These are phyloP conservation scores for Zaprionus capensis DNA, from an alignment of 1,140 invertebrate species.

Conservation along the genomic window DNA sequence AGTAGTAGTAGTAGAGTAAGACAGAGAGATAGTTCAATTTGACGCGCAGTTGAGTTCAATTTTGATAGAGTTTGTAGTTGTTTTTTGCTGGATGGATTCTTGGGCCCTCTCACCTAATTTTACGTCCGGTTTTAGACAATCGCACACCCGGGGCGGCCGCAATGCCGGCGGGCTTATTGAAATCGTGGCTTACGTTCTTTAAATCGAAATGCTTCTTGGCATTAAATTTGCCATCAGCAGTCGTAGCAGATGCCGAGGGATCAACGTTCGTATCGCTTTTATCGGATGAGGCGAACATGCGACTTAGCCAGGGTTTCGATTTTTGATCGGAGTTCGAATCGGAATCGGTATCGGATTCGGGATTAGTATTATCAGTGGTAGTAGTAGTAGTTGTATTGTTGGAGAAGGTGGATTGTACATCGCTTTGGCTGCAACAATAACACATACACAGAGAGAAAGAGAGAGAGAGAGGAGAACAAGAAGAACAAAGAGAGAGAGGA, in stretches of 20 bases:
- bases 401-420: conserved; percentile 76
- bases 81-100: conserved; percentile 24
- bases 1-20: conserved; percentile 1
- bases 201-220: conserved; percentile 83
- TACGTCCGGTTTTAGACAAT: conserved; percentile 80
- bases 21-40: conserved; percentile 43
- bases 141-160: conserved; percentile 74
- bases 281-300: conserved; percentile 71
- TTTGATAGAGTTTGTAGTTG: conserved; percentile 9
- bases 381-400: conserved; percentile 75
- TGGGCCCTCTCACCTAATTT: conserved; percentile 84
- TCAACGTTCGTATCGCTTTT: conserved; percentile 33
- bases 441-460: conserved; percentile 78
- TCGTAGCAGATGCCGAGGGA: conserved; percentile 32
- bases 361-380: conserved; percentile 70
- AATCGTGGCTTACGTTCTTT: conserved; percentile 79
- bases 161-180: conserved; percentile 81
- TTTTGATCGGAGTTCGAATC: conserved; percentile 64
- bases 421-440: conserved; percentile 84
- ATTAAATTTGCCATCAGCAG: conserved; percentile 66
- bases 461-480: conserved; percentile 57
- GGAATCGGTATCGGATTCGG: conserved; percentile 61
- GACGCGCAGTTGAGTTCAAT: conserved; percentile 49
- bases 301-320: conserved; percentile 83
- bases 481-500: conserved; percentile 58